Base-by-base conservation (phyloP, 2,888 invertebrate genomes). In the Trilocha varians region DNA sequence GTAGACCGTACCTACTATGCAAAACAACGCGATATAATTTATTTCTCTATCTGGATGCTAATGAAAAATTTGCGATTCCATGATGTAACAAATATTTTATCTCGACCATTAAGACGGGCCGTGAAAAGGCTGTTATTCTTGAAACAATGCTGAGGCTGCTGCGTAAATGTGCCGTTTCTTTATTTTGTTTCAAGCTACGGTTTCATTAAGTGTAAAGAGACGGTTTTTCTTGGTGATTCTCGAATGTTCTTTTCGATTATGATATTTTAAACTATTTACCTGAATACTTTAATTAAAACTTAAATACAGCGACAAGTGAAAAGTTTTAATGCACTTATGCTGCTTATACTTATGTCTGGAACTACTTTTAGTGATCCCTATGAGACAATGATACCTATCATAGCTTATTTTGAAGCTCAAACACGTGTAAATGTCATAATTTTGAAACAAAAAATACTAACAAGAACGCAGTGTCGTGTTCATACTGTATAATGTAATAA, bases 191-290 rank as follows among this genome's bases (percentile, higher is more conserved):
- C 71, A 58, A 38, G 74, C 70, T 66, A 79, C 82, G 77, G 80
- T 82, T 84, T 83, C 80, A 83, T 83, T 84, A 83, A 78, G 82
- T 83, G 82, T 78, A 75, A 82, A 75, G 72, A 67, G 70, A 73
- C 71, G 74, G 77, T 79, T 80, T 77, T 78, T 72, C 65, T 65
- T 62, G 62, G 70, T 74, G 70, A 65, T 70, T 72, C 74, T 70
- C 68, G 71, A 64, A n/a, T n/a, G n/a, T n/a, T n/a, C n/a, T n/a
- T n/a, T n/a, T n/a, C n/a, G n/a, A n/a, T n/a, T n/a, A n/a, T n/a
- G n/a, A n/a, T n/a, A n/a, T n/a, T n/a, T n/a, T n/a, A n/a, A n/a
- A n/a, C n/a, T n/a, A n/a, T n/a, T n/a, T n/a, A n/a, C n/a, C n/a
- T n/a, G n/a, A n/a, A n/a, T n/a, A n/a, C n/a, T n/a, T n/a, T n/a